Conservation (phyloP, 1,140 invertebrate genomes). For the Drosophila triauraria region DNA sequence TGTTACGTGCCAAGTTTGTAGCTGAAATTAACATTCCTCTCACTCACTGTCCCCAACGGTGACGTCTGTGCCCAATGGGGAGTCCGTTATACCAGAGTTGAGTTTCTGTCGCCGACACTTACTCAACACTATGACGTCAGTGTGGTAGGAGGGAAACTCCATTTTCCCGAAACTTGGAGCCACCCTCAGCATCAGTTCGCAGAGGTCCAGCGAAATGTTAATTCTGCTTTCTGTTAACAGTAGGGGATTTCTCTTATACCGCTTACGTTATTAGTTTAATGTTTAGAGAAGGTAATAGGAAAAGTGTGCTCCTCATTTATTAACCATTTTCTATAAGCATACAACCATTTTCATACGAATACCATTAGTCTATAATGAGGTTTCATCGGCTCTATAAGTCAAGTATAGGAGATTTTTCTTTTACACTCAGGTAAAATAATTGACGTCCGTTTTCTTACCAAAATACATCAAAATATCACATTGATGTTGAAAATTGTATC, state of each 20-base stretch:
- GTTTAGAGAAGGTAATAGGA: not conserved
- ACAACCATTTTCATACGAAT: no score
- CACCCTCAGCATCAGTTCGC: not conserved
- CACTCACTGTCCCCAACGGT: slow-evolving; percentile 16
- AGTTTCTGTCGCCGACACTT: slow-evolving; percentile 24
- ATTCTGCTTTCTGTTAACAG: not conserved
- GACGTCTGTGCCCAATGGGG: slow-evolving; percentile 52
- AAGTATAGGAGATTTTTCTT: no score
- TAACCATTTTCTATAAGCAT: no score
- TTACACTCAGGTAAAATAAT: no score
- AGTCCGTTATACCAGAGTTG: slow-evolving; percentile 48
- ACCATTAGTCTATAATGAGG: no score
- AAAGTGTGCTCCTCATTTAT: no score
- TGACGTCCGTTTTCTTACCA: no score
- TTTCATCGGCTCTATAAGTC: no score
- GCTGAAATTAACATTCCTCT: slow-evolving; percentile 41
- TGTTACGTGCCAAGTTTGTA: slow-evolving; percentile 29
- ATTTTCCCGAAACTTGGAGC: not conserved
- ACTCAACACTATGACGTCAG: slow-evolving; percentile 68
- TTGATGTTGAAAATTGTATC: no score
- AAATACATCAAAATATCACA: no score
- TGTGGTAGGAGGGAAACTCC: slow-evolving; percentile 1
- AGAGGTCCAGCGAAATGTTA: slow-evolving; percentile 1
- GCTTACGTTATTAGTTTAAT: not conserved
- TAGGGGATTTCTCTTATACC: no score